These are phyloP conservation scores for Martes martes DNA, from an alignment of 2,113 vertebrate species.

Conservation along the genomic window DNA sequence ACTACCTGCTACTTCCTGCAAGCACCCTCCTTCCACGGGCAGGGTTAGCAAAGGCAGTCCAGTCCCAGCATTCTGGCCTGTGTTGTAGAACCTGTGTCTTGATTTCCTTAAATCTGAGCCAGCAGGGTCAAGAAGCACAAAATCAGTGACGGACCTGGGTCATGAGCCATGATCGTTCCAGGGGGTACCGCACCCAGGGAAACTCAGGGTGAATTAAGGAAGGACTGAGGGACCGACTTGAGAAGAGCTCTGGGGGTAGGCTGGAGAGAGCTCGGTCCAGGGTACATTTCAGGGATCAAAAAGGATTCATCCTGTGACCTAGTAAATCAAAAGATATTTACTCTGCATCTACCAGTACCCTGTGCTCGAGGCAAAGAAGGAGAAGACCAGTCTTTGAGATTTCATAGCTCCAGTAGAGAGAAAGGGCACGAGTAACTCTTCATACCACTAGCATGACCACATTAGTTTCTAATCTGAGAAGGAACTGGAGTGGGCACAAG, in stretches of 20 bases:
- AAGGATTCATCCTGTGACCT: background rate
- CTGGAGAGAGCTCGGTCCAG: background rate
- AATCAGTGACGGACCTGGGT: background rate
- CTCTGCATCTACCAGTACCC: background rate
- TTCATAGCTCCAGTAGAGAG: background rate
- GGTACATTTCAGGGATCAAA: background rate
- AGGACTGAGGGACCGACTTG: background rate
- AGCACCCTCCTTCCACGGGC: background rate
- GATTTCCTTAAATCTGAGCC: background rate
- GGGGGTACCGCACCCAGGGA: background rate
- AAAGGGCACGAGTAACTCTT: background rate
- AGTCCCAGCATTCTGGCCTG: background rate
- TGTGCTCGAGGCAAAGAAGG: background rate
- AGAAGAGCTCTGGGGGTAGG: background rate
- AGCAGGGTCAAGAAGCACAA: background rate
- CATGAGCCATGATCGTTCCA: background rate
- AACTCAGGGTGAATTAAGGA: background rate
- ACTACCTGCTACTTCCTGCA: background rate
- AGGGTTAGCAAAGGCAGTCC: background rate
- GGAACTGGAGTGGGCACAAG: background rate
- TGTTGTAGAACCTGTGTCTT: background rate
- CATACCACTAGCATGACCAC: no score
- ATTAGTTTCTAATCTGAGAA: background rate
- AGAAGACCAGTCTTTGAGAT: background rate
- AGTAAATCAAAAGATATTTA: background rate